Evolutionary conservation across 2,113 vertebrate genomes (phyloP).

Genomic region (Bambusicola thoracicus): DNA sequence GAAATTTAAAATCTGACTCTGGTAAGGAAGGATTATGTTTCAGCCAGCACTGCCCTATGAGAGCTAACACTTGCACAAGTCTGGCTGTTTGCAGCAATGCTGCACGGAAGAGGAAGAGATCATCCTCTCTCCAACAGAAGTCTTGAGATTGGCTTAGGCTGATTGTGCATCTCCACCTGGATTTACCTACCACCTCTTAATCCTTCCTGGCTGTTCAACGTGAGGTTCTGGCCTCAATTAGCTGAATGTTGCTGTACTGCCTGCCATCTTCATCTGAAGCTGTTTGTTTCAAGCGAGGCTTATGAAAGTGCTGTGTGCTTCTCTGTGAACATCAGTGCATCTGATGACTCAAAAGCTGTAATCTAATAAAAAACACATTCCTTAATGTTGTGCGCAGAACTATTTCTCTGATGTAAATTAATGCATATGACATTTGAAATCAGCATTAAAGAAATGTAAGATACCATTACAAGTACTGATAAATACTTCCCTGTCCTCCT

Average conservation of each 20-base stretch:
- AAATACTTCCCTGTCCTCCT: background rate
- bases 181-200: background rate
- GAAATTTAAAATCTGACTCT: background rate
- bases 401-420: background rate
- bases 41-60: background rate
- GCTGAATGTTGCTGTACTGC: background rate
- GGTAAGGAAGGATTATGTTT: accelerated
- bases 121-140: background rate
- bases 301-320: background rate
- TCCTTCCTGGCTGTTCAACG: background rate
- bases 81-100: background rate
- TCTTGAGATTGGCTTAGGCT: background rate
- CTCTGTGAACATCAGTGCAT: background rate
- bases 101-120: background rate
- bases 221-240: background rate
- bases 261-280: background rate
- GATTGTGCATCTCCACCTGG: background rate
- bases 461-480: background rate
- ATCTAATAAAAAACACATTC: background rate
- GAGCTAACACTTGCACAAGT: background rate
- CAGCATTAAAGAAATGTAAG: background rate
- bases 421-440: background rate
- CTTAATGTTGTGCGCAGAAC: background rate
- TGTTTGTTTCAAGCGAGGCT: background rate
- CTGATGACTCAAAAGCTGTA: background rate